phyloP scores from a whole-genome alignment of 2,113 vertebrate genomes.

The Dolichotis patagonum region DNA sequence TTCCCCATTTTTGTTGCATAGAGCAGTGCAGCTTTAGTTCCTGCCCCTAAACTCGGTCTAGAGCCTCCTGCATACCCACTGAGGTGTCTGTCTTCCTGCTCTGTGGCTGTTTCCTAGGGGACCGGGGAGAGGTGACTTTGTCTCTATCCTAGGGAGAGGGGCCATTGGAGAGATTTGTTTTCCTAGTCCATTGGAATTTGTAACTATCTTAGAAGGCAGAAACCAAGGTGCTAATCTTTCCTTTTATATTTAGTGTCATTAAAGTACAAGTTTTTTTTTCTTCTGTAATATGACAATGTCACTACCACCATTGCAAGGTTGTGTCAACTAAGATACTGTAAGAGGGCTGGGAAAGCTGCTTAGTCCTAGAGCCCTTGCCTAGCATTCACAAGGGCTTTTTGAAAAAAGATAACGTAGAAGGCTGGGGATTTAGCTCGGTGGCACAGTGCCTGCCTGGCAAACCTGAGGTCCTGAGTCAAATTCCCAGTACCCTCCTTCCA shows the following conservation, averaged over 20 bases:
- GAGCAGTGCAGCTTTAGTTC: background rate
- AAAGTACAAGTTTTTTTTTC: background rate
- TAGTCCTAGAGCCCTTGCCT: background rate
- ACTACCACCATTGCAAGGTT: background rate
- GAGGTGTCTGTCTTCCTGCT: background rate
- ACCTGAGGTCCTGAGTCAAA: too few species aligned
- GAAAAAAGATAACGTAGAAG: background rate
- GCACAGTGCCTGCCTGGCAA: too few species aligned
- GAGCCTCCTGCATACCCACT: too few species aligned
- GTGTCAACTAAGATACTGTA: background rate
- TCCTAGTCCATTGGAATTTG: background rate
- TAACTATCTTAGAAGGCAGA: background rate
- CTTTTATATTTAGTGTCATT: background rate
- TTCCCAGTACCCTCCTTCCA: too few species aligned
- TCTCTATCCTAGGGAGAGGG: background rate
- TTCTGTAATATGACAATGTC: background rate
- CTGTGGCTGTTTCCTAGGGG: accelerated
- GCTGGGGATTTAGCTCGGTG: too few species aligned
- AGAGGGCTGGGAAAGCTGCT: background rate
- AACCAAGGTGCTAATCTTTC: background rate
- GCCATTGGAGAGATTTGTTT: background rate
- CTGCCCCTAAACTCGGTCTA: background rate
- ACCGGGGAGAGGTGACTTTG: background rate
- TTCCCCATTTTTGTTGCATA: background rate
- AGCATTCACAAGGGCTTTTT: background rate